phyloP scores from a whole-genome alignment of 2,888 invertebrate genomes.

The Hecatera dysodea region DNA sequence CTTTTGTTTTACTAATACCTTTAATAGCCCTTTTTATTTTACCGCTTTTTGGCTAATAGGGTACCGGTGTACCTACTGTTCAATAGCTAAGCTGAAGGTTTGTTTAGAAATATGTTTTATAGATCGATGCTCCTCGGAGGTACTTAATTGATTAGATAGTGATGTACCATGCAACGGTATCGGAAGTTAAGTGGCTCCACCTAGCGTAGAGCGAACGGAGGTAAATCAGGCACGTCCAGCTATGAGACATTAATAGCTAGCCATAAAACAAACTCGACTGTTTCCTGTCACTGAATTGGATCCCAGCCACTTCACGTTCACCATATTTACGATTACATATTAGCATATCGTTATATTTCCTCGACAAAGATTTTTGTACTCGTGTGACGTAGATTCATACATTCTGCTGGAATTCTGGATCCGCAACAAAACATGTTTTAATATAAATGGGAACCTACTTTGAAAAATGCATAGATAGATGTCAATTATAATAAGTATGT shows the following conservation, averaged over 20 bases:
- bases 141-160: slow-evolving; percentile 72
- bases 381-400: slow-evolving; percentile 42
- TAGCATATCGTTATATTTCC: slow-evolving; percentile 71
- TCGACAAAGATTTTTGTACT: slow-evolving; percentile 50
- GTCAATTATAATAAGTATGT: slow-evolving; percentile 5
- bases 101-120: slow-evolving; percentile 45
- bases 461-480: neutral
- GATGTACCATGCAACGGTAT: slow-evolving; percentile 68
- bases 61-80: slow-evolving; percentile 52
- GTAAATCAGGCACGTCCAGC: slow-evolving; percentile 81
- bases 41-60: slow-evolving; percentile 48
- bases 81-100: slow-evolving; percentile 41
- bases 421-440: neutral
- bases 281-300: slow-evolving; percentile 84
- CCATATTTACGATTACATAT: slow-evolving; percentile 77
- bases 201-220: slow-evolving; percentile 71
- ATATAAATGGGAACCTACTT: neutral
- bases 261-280: slow-evolving; percentile 84
- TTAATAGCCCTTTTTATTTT: slow-evolving; percentile 44
- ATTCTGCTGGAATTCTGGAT: neutral
- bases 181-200: slow-evolving; percentile 68
- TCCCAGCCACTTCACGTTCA: slow-evolving; percentile 71
- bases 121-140: slow-evolving; percentile 68
- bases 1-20: slow-evolving; percentile 56
- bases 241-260: slow-evolving; percentile 83